Evolutionary conservation across 2,888 invertebrate species (phyloP), one percentile per base, ranked within the genome.

Genomic region (Celastrina argiolus): DNA sequence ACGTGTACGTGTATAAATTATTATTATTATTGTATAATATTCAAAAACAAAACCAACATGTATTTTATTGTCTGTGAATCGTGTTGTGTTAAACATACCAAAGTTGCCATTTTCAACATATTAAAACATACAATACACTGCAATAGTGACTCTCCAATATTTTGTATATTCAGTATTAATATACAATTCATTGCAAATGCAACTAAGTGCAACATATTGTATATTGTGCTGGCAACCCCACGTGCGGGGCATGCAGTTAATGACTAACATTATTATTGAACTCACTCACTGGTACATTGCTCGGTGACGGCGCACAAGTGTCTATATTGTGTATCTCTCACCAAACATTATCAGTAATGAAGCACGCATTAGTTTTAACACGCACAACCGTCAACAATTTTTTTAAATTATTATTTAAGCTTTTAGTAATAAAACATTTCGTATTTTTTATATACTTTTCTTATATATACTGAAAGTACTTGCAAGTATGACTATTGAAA

Each of bases 321-420:
- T 18, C 45, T 16, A 16, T 61, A 56, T 65, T 56, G 65, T 36
- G 18, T 59, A 18, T 65, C 4, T 36, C 6, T 61, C 61, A 36
- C 36, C 61, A 26, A 61, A 39, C 58, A 63, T 68, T 68, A 69
- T 64, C 70, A 73, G 69, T 41, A 64, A 58, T 66, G 64, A 75
- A 85, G 87, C 87, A 76, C 76, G 84, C 84, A 70, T 83, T 81
- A 82, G 78, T 80, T 74, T 56, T 41, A 65, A 63, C 16, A 70
- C 77, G 75, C 74, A 70, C 76, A 75, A 81, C 80, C 72, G 65
- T 69, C 72, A 70, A 67, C 65, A 66, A 58, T n/a, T 45, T 16
- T n/a, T 2, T 2, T 8, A 42, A 42, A 16, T 45, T 18, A 3
- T 0, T 41, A n/a, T n/a, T 42, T 31, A 5, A 7, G 7, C 31